Evolutionary conservation across 2,113 vertebrate genomes (phyloP), one percentile per base, ranked within the genome.

Genomic region (Spea bombifrons): DNA sequence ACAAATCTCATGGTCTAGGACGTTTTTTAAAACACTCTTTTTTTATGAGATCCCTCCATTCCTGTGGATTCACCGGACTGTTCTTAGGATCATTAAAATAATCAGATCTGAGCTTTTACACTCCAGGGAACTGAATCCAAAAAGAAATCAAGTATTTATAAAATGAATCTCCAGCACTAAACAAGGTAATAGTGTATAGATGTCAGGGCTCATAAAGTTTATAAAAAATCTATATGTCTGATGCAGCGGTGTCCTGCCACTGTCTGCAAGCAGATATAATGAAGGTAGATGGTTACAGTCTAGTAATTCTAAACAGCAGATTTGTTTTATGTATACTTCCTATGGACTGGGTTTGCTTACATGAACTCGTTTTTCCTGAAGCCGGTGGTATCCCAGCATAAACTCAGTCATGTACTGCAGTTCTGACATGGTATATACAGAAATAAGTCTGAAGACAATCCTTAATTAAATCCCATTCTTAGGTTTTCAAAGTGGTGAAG

Each of bases 91-190:
- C 45, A 71, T 53, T 30, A 71, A 64, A 5, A 65, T 66, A 65
- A 72, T 44, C 61, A 52, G 45, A 65, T 63, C 30, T 45, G 3
- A 61, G 47, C 15, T 61, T 63, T 64, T 63, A 46, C 55, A 15
- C 47, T n/a, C 13, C 9, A 53, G 46, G 17, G 30, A 44, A n/a
- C 69, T 47, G 10, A 53, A 15, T 71, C n/a, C 16, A 43, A 46
- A 73, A 66, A 43, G 44, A 8, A 73, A 73, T 73, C 53, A 78
- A 65, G 61, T 72, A 45, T 57, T 66, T 72, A 79, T 79, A 7
- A 50, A 71, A 73, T 80, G 67, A 49, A n/a, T 44, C 13, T 5
- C 5, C 50, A 47, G 3, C 13, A 46, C 49, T 9, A 73, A 66
- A 67, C 49, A 9, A 44, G n/a, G 53, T 59, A 53, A 7, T 73